These are phyloP conservation scores for Dromaius novaehollandiae DNA, from an alignment of 2,113 vertebrate genomes.

Conservation along the genomic window DNA sequence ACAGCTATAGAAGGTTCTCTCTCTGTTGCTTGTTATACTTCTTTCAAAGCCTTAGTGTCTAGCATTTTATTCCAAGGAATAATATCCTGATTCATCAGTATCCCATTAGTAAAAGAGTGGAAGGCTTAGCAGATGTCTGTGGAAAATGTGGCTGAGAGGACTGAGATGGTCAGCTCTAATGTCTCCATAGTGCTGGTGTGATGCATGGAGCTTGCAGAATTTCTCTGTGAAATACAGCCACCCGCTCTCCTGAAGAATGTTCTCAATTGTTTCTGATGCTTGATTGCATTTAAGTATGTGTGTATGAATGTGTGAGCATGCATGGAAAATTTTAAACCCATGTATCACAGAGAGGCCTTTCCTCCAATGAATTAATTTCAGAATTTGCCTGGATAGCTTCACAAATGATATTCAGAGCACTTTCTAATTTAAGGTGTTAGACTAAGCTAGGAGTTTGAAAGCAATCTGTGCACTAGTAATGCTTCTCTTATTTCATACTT, in stretches of 20 bases:
- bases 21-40: neutral
- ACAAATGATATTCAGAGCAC: neutral
- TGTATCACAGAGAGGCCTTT: neutral
- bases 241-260: neutral
- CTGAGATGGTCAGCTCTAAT: neutral
- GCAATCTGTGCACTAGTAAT: neutral
- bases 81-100: neutral
- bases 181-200: neutral
- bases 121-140: neutral
- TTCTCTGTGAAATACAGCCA: neutral
- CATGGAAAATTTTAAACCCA: neutral
- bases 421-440: neutral
- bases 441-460: neutral
- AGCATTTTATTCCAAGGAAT: neutral
- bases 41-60: neutral
- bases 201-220: neutral
- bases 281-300: neutral
- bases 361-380: neutral
- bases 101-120: neutral
- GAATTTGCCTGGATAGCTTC: neutral
- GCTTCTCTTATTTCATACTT: neutral
- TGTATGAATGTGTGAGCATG: neutral
- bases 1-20: neutral
- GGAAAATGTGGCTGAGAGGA: neutral
- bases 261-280: neutral